Evolutionary conservation across 30 jellyfish, hydroid and myxozoan genomes (phyloP), one percentile per base, ranked within the genome.

Genomic region (Clytia hemisphaerica): DNA sequence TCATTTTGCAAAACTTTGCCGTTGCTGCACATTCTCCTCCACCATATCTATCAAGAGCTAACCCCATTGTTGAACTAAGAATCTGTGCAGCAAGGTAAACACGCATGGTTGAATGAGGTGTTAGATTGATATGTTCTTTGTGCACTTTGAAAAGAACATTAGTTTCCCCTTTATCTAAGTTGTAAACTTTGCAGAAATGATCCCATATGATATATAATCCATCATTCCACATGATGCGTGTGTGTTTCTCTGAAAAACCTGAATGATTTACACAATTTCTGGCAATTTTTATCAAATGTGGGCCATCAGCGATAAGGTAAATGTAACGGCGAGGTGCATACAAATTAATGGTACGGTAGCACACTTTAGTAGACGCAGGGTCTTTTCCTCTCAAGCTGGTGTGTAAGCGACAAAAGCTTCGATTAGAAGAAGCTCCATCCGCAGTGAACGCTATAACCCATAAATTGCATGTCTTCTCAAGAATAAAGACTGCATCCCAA

Each of bases 401-500:
- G 42, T 53, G 92, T 22, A 70, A 2, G 16, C 78, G 61, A 72
- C 14, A 77, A 45, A 77, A 66, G 38, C 65, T 61, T 28, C 83
- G 51, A 51, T 77, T 77, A 4, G 92, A 49, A 44, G 92, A 50
- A 33, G 92, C 83, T 14, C 83, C 92, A 77, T 77, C 83, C 15
- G 65, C 65, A 16, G 76, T 77, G 16, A 76, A 26, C 15, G 63
- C 92, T 24, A 77, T 37, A 9, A 77, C 92, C 76, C 72, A 75
- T 50, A 77, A 44, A 51, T 47, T 77, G 72, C 92, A 77, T 4
- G 83, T 54, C 25, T 32, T 25, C 45, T 73, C 84, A 7, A 76
- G 49, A 51, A 76, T 65, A 6, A 69, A 46, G 6, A 76, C 81
- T 9, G 89, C 89, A 26, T 76, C 58, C 89, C 82, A 61, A 66